Percentiles rank a stretch among this genome's conserved stretches.
Evolutionary conservation across 2,113 vertebrate species (phyloP).

Genomic region (Boulengeromyrus knoepffleri): DNA sequence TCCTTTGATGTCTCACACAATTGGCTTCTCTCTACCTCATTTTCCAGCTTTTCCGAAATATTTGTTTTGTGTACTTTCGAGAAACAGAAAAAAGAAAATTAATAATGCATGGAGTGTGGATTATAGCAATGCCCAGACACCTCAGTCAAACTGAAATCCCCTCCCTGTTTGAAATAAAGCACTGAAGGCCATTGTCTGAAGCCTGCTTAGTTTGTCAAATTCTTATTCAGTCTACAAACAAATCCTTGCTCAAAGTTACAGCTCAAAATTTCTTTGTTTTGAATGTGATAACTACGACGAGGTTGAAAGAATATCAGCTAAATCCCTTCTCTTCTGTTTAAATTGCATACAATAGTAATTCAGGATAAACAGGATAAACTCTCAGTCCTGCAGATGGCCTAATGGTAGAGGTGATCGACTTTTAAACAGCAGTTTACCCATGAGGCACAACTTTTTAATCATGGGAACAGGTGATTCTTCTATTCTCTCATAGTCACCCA

Average conservation of each 20-base stretch:
- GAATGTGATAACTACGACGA: not conserved
- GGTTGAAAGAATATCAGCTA: not conserved
- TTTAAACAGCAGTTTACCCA: not conserved
- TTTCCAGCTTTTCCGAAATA: slow-evolving; percentile 6
- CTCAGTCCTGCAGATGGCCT: not conserved
- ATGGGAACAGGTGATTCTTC: not conserved
- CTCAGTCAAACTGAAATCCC: not conserved
- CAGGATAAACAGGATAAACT: not conserved
- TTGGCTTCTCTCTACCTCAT: not conserved
- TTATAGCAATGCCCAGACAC: not conserved
- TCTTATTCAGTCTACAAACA: not conserved
- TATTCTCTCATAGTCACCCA: not conserved
- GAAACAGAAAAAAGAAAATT: slow-evolving; percentile 10
- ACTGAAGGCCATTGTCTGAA: not conserved
- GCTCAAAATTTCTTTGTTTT: not conserved
- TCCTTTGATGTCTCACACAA: slow-evolving; percentile 18
- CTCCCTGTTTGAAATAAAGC: not conserved
- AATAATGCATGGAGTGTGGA: slow-evolving; percentile 18
- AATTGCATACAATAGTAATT: not conserved
- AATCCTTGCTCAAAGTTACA: not conserved
- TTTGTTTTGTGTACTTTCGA: slow-evolving; percentile 6
- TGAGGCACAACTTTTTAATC: not conserved
- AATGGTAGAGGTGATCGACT: not conserved
- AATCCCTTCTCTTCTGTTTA: not conserved
- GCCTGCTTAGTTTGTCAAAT: not conserved